Base-by-base conservation (phyloP, 92 coral and sea anemone species). In the Phenganax subtilis region DNA sequence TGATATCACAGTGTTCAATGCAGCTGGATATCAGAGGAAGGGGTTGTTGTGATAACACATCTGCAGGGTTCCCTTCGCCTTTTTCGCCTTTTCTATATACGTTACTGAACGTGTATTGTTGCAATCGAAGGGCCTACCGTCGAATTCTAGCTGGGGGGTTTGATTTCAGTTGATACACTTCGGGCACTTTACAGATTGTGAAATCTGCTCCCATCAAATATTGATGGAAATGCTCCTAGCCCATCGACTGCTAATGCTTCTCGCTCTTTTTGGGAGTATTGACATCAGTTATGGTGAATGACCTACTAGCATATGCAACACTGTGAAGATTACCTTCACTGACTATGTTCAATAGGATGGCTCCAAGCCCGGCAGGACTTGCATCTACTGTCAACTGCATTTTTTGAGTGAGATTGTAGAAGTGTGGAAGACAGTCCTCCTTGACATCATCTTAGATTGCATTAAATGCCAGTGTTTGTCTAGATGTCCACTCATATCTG, bases 291-390 rank as follows among this genome's bases (percentile, higher is more conserved):
- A 37, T 57, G 0, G 87, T 75, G 28, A 75, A 59, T 31, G 86
- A 86, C 53, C 83, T 69, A 72, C 86, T 81, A 70, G 82, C 88
- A n/a, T n/a, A n/a, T n/a, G n/a, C n/a, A n/a, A n/a, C n/a, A n/a
- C n/a, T n/a, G n/a, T n/a, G n/a, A n/a, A 55, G 17, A 25, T 84
- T 75, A 68, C 87, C 87, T 64, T 76, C 53, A 44, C 53, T 58
- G 57, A 75, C 83, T 10, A 84, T 83, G 51, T 84, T 84, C 53
- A 83, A 84, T 54, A 84, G 55, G 51, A 81, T 81, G 0, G 82
- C 88, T 29, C 85, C 88, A 60, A 86, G 68, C 15, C 80, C 86
- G 44, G 54, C 28, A 63, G 86, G 86, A 31, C 86, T 72, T 0
- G 81, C 86, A 57, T 82, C 81, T 47, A 81, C 79, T 20, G 85